phyloP scores from a whole-genome alignment of 2,113 vertebrate genomes.

The Pteropus alecto region DNA sequence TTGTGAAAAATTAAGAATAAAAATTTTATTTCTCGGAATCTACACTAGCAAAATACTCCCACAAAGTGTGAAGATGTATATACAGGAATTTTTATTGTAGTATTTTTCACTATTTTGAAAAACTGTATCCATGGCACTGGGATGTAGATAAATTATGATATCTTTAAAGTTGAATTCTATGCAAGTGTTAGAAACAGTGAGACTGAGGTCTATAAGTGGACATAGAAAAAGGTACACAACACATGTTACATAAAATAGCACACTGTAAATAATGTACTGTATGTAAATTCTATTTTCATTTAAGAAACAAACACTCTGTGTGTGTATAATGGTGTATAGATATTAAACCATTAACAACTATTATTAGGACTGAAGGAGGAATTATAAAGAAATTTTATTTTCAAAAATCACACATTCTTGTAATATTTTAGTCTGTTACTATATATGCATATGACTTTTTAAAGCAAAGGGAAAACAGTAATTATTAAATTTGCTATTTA shows the following conservation, averaged over 20 bases:
- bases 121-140: background rate
- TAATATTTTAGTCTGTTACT: background rate
- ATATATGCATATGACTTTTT: background rate
- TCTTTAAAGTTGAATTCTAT: background rate
- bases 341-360: background rate
- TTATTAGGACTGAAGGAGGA: background rate
- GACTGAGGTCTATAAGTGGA: background rate
- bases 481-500: background rate
- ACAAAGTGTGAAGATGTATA: background rate
- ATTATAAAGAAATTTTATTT: background rate
- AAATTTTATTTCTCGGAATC: background rate
- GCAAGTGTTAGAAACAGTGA: background rate
- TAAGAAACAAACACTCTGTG: background rate
- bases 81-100: background rate
- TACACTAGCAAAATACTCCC: background rate
- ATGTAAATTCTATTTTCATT: background rate
- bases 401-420: background rate
- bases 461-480: background rate
- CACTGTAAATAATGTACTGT: background rate
- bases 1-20: background rate
- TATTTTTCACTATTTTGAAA: constrained; percentile 3
- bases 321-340: background rate
- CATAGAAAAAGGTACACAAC: background rate
- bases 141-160: background rate
- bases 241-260: background rate